Conservation (phyloP, 2,113 vertebrate genomes). For the Taxidea taxus region DNA sequence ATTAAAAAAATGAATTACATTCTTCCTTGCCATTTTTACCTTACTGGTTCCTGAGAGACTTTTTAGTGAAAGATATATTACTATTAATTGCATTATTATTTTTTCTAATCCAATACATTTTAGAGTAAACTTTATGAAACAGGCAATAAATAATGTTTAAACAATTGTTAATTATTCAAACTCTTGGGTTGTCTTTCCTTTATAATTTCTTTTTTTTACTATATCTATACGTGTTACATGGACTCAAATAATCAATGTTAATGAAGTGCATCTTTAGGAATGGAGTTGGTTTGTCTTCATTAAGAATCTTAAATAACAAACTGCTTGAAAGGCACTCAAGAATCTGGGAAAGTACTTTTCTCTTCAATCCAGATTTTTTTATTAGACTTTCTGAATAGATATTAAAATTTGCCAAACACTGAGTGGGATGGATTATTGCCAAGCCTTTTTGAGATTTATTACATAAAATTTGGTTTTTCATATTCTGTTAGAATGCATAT, state of each 20-base stretch:
- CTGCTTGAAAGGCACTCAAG: not conserved
- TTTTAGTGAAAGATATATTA: not conserved
- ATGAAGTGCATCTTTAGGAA: not conserved
- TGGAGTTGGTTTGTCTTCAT: not conserved
- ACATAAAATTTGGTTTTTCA: not conserved
- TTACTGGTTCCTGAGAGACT: not conserved
- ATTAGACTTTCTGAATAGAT: not conserved
- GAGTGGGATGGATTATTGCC: not conserved
- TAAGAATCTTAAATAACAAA: not conserved
- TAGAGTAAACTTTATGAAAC: not conserved
- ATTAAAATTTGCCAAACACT: not conserved
- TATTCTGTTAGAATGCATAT: not conserved
- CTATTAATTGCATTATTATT: not conserved
- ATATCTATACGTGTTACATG: not conserved
- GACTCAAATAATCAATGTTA: not conserved
- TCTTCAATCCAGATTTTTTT: not conserved
- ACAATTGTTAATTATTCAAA: not conserved
- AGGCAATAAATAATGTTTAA: not conserved
- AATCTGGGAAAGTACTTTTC: not conserved
- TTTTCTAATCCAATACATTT: not conserved
- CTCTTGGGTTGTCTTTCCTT: not conserved
- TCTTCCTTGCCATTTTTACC: not conserved
- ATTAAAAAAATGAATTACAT: not conserved
- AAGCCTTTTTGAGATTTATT: not conserved
- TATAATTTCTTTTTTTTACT: not conserved